Conservation (phyloP, 2,888 invertebrate species). For the Mesorhabditis belari region DNA sequence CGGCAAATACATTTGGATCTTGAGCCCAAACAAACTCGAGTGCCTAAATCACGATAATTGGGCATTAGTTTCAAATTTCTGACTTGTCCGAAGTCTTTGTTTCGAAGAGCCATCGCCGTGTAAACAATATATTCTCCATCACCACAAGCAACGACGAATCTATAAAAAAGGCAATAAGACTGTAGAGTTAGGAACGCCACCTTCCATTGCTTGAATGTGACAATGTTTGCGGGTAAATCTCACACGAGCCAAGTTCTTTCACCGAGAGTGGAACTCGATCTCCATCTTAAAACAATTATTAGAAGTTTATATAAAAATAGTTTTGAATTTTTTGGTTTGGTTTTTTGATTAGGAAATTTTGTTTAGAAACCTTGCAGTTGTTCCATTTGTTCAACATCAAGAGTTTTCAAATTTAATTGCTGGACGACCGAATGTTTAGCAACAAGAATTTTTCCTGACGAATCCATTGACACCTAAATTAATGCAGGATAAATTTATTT, state of each 20-base stretch:
- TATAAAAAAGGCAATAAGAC: not conserved
- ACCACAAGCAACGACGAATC: conserved; percentile 81
- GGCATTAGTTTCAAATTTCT: conserved; percentile 56
- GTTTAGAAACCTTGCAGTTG: conserved; percentile 30
- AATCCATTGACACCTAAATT: conserved; percentile 75
- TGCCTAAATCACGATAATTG: conserved; percentile 7
- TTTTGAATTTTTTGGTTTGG: not conserved
- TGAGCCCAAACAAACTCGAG: conserved; percentile 98
- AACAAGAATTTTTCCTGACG: conserved; percentile 96
- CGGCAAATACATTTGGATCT: conserved; percentile 79
- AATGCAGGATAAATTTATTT: not conserved
- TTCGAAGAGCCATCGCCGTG: conserved; percentile 95
- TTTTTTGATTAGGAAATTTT: too few species aligned
- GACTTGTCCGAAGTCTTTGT: conserved; percentile 82
- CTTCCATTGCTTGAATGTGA: conserved; percentile 94
- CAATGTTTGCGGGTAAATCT: conserved; percentile 96
- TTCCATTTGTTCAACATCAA: conserved; percentile 40
- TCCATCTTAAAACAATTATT: conserved; percentile 63
- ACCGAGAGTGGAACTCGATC: conserved; percentile 85
- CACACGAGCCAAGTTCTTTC: conserved; percentile 98
- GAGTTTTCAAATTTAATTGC: conserved; percentile 58
- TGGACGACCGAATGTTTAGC: conserved; percentile 97
- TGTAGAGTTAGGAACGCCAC: conserved; percentile 55
- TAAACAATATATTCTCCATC: conserved; percentile 99
- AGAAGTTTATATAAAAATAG: not conserved